These are phyloP conservation scores for Strigops habroptila DNA, from an alignment of 2,113 vertebrate genomes.

Conservation along the genomic window DNA sequence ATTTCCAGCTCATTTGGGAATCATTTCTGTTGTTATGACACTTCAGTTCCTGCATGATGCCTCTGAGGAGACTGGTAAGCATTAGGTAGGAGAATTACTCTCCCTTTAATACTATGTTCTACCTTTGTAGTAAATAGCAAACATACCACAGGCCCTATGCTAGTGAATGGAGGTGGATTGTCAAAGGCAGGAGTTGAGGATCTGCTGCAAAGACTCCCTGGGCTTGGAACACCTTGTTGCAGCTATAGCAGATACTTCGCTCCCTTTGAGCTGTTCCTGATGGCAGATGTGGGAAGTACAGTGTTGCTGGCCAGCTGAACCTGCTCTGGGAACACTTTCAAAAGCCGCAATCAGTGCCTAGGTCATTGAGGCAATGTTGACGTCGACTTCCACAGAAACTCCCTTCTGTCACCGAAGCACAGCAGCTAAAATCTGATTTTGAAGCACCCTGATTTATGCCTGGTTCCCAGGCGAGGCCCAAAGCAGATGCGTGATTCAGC, in stretches of 20 bases:
- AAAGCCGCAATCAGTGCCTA: not conserved
- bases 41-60: not conserved
- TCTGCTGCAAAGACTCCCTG: not conserved
- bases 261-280: not conserved
- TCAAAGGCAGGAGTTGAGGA: not conserved
- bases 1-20: not conserved
- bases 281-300: not conserved
- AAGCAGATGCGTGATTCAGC: not conserved
- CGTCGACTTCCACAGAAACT: not conserved
- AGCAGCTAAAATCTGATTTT: not conserved
- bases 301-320: not conserved
- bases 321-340: not conserved
- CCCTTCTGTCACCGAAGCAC: not conserved
- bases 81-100: not conserved
- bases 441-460: not conserved
- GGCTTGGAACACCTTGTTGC: not conserved
- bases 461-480: not conserved
- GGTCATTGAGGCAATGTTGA: not conserved
- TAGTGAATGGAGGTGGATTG: not conserved
- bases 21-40: not conserved
- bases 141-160: not conserved
- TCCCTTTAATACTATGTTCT: not conserved
- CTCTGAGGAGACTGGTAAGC: not conserved
- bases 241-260: not conserved
- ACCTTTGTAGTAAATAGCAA: not conserved